These are phyloP conservation scores for Champsocephalus esox DNA, from an alignment of 2,797 vertebrate genomes.

Conservation along the genomic window DNA sequence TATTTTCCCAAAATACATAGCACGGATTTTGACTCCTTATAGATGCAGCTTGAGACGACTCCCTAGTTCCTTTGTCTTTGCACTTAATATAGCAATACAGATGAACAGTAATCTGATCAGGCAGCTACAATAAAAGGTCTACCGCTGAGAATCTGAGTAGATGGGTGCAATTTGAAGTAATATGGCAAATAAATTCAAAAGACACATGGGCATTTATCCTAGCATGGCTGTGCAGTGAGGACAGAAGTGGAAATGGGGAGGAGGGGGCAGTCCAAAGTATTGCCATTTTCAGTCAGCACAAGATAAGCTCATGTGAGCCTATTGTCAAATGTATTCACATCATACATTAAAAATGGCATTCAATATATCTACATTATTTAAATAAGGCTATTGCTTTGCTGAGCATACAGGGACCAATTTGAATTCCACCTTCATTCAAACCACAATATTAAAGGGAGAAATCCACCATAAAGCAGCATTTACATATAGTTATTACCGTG, in stretches of 20 bases:
- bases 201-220: constrained; percentile 22
- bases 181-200: constrained; percentile 49
- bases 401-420: constrained; percentile 30
- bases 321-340: constrained; percentile 68
- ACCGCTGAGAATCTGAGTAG: constrained; percentile 30
- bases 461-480: constrained; percentile 51
- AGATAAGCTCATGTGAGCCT: constrained; percentile 48
- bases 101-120: constrained; percentile 44
- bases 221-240: constrained; percentile 25
- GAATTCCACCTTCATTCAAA: constrained; percentile 47
- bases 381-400: constrained; percentile 53
- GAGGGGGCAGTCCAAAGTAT: constrained; percentile 32
- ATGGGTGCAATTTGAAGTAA: constrained; percentile 53
- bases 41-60: constrained; percentile 2
- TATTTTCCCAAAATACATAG: constrained; percentile 1
- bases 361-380: constrained; percentile 66
- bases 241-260: constrained; percentile 4
- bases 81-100: constrained; percentile 17
- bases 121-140: constrained; percentile 36
- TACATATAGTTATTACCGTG: constrained; percentile 43
- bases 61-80: constrained; percentile 10
- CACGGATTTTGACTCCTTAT: constrained; percentile 5
- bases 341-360: constrained; percentile 72
- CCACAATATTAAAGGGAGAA: constrained; percentile 42
- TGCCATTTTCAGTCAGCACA: constrained; percentile 50